A percentile compares a stretch with the other conserved stretches of the same genome.
Evolutionary conservation across 2,888 invertebrate species (phyloP).

Genomic region (Encarsia formosa): DNA sequence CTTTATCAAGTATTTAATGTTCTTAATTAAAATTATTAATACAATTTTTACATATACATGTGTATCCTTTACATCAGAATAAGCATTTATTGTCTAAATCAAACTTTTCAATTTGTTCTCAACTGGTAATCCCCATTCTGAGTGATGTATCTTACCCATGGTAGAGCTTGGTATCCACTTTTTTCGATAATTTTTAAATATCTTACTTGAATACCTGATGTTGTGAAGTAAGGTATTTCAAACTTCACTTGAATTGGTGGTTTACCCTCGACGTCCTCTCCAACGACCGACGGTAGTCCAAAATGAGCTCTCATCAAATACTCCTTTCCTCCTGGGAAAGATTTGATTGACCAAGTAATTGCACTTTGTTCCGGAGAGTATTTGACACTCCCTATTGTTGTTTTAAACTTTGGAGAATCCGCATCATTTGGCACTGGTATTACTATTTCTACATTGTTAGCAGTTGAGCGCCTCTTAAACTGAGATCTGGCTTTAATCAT

Average conservation of each 20-base stretch:
- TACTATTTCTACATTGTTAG: slow-evolving; percentile 97
- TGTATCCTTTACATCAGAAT: no score
- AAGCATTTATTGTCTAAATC: background rate
- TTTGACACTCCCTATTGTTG: slow-evolving; percentile 93
- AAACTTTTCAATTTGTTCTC: slow-evolving; percentile 69
- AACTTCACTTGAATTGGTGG: slow-evolving; percentile 98
- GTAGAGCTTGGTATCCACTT: slow-evolving; percentile 96
- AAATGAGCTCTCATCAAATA: slow-evolving; percentile 98
- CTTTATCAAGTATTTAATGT: no score
- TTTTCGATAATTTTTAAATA: slow-evolving; percentile 98
- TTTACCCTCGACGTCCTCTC: slow-evolving; percentile 91
- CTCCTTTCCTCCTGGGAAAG: slow-evolving; percentile 97
- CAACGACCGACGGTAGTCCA: slow-evolving; percentile 91
- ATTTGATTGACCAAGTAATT: slow-evolving; percentile 96
- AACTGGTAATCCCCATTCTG: slow-evolving; percentile 98
- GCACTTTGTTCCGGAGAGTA: slow-evolving; percentile 97
- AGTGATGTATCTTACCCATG: slow-evolving; percentile 99
- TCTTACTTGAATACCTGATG: slow-evolving; percentile 94
- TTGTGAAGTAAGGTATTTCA: slow-evolving; percentile 98
- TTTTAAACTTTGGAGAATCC: slow-evolving; percentile 97
- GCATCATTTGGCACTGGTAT: slow-evolving; percentile 96
- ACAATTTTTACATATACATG: no score
- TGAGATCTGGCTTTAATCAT: slow-evolving; percentile 99
- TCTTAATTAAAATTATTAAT: no score
- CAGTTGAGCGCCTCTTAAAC: slow-evolving; percentile 94